phyloP scores from a whole-genome alignment of 2,797 vertebrate species.

The Acanthopagrus latus region DNA sequence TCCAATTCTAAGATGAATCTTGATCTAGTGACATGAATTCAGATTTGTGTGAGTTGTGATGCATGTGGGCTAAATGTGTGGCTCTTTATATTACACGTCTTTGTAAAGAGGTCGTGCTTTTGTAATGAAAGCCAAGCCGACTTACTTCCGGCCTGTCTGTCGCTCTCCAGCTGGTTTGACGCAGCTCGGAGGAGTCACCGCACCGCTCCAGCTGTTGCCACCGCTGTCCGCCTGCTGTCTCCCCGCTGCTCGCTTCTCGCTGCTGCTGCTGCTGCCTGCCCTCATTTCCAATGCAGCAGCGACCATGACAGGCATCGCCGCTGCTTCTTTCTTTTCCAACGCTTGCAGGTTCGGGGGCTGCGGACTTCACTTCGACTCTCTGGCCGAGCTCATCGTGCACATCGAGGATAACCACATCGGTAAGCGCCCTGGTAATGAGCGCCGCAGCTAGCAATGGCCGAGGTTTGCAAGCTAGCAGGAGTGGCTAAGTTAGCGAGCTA shows the following conservation, averaged over 20 bases:
- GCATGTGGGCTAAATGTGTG: neutral
- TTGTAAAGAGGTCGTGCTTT: conserved; percentile 3
- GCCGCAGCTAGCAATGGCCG: conserved; percentile 73
- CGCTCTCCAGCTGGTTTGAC: conserved; percentile 35
- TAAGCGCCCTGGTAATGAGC: conserved; percentile 74
- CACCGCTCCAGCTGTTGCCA: conserved; percentile 84
- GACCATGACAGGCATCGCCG: conserved; percentile 98
- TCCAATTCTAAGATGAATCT: neutral
- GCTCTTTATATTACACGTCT: too few relatives aligned
- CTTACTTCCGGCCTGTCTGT: conserved; percentile 67
- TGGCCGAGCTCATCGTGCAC: conserved; percentile 97
- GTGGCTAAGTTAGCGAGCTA: conserved; percentile 82
- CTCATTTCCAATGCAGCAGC: conserved; percentile 86
- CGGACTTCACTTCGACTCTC: conserved; percentile 94
- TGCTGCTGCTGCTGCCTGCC: conserved; percentile 75
- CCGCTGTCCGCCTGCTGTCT: conserved; percentile 77
- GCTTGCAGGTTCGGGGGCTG: conserved; percentile 95
- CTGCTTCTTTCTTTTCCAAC: conserved; percentile 99
- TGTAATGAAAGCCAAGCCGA: conserved; percentile 20
- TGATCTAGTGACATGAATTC: neutral
- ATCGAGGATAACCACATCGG: conserved; percentile 98
- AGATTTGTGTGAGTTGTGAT: neutral
- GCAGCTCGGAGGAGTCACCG: conserved; percentile 61
- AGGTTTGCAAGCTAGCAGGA: conserved; percentile 63
- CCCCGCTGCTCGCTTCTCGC: conserved; percentile 71